Evolutionary conservation across 1,140 invertebrate genomes (phyloP).

Genomic region (Hyles euphorbiae): DNA sequence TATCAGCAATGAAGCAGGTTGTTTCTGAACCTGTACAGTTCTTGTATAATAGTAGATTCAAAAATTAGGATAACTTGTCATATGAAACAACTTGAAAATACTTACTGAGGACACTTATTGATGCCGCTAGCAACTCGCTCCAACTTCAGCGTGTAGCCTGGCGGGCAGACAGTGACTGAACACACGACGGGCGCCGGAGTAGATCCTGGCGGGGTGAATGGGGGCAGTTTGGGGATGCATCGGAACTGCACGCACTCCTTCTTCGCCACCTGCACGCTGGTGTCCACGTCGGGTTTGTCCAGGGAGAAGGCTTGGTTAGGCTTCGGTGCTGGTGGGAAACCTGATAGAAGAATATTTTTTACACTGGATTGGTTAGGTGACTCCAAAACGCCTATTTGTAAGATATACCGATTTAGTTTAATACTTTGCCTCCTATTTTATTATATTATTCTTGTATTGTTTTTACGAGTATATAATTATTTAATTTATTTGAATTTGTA

Average conservation of each 20-base stretch:
- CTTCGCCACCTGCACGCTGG: constrained; percentile 19
- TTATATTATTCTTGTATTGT: too few relatives aligned
- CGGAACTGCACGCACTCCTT: constrained; percentile 75
- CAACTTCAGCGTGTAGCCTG: constrained; percentile 71
- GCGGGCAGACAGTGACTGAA: constrained; percentile 76
- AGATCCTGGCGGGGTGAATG: constrained; percentile 30
- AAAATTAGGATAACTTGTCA: too few relatives aligned
- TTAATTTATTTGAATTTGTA: too few relatives aligned
- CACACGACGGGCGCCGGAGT: constrained; percentile 60
- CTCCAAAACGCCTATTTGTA: too few relatives aligned
- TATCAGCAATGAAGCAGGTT: too few relatives aligned
- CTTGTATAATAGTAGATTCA: too few relatives aligned
- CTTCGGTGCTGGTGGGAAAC: constrained; percentile 31
- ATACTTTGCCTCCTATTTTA: too few relatives aligned
- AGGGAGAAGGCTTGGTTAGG: constrained; percentile 46
- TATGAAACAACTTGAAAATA: constrained; percentile 12
- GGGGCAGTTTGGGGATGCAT: constrained; percentile 69
- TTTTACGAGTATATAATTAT: too few relatives aligned
- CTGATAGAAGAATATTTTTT: constrained; percentile 18
- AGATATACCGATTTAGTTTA: too few relatives aligned
- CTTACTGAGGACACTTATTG: constrained; percentile 71
- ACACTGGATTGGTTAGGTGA: too few relatives aligned
- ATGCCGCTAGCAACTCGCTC: constrained; percentile 51
- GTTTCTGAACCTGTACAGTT: too few relatives aligned
- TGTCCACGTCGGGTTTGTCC: constrained; percentile 34